These are phyloP conservation scores for Nematolebias whitei DNA, from an alignment of 2,113 vertebrate genomes.

Conservation along the genomic window DNA sequence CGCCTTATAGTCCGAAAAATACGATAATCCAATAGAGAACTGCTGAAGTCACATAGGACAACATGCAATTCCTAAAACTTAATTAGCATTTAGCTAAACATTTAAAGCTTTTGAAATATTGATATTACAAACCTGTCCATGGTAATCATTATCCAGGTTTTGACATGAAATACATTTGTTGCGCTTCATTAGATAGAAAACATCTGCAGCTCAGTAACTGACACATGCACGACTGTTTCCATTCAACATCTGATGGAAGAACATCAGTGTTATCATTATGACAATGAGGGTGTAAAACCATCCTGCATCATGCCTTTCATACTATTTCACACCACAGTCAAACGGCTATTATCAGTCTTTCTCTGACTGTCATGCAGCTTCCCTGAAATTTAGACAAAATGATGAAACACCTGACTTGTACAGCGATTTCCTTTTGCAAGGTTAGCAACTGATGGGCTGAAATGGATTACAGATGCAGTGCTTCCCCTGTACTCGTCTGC, in stretches of 20 bases:
- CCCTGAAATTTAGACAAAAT: constrained; percentile 3
- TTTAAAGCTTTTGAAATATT: neutral
- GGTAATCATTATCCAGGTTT: neutral
- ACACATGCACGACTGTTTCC: neutral
- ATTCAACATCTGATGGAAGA: neutral
- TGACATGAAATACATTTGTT: constrained; percentile 5
- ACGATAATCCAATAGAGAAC: no score
- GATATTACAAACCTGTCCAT: neutral
- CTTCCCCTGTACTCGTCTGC: neutral
- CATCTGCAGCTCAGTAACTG: neutral
- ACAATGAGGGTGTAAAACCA: constrained; percentile 3
- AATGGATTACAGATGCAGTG: constrained; percentile 13
- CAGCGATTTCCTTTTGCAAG: constrained; percentile 22
- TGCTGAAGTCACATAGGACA: no score
- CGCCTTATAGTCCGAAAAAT: no score
- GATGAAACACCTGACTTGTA: constrained; percentile 10
- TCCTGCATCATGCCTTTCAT: constrained; percentile 1
- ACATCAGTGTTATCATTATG: neutral
- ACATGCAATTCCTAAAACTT: no score
- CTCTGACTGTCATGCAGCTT: constrained; percentile 9
- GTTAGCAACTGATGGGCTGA: constrained; percentile 14
- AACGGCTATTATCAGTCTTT: constrained; percentile 21
- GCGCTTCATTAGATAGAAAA: neutral
- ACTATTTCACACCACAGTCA: constrained; percentile 27
- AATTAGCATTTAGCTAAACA: no score